These are phyloP conservation scores for Gnatocerus cornutus DNA, from an alignment of 2,888 invertebrate species.

Conservation along the genomic window DNA sequence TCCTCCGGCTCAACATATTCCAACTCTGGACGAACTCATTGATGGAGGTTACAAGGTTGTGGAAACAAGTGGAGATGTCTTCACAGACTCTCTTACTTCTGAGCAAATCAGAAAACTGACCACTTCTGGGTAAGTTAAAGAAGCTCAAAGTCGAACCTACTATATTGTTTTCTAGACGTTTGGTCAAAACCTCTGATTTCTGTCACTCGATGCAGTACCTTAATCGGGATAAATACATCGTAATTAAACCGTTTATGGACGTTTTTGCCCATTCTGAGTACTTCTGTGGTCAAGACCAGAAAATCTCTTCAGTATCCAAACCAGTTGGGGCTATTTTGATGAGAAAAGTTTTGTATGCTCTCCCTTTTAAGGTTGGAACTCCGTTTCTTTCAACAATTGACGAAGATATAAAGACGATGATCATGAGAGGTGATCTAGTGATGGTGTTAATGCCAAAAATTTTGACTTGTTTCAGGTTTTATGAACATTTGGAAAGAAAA, in stretches of 20 bases:
- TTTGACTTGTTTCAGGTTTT: too few species aligned
- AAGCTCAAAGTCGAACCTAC: neutral
- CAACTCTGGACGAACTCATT: neutral
- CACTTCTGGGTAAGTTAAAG: neutral
- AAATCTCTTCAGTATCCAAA: neutral
- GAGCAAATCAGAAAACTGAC: neutral
- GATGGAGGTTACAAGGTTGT: conserved; percentile 1
- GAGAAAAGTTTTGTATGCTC: neutral
- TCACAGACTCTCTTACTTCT: neutral
- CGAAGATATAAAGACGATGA: conserved; percentile 5
- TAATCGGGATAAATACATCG: conserved; percentile 2
- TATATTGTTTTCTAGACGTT: neutral
- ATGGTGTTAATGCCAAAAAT: too few species aligned
- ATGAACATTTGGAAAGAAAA: too few species aligned
- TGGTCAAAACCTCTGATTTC: neutral
- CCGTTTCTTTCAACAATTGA: conserved; percentile 8
- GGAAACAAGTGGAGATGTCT: neutral
- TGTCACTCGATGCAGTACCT: neutral
- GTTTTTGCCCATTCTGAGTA: conserved; percentile 12
- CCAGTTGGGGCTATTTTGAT: neutral
- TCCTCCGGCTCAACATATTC: neutral
- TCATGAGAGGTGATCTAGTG: too few species aligned
- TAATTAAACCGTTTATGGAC: neutral
- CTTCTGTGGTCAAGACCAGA: conserved; percentile 1
- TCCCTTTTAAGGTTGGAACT: conserved; percentile 16